phyloP scores from a whole-genome alignment of 2,797 vertebrate genomes.

The Echiichthys vipera region DNA sequence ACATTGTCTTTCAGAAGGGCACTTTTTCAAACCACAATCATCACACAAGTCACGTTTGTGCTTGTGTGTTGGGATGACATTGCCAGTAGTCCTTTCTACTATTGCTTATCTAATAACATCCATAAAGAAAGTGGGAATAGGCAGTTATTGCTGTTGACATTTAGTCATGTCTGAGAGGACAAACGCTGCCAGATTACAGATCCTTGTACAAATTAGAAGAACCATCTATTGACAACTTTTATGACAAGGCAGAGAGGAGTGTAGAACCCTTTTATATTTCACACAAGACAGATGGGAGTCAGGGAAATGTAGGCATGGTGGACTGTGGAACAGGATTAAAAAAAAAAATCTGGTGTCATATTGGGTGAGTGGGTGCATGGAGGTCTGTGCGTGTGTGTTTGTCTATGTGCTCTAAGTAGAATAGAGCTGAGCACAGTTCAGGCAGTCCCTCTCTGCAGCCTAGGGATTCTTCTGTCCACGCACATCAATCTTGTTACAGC shows the following conservation, averaged over 20 bases:
- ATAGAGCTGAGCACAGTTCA: constrained; percentile 40
- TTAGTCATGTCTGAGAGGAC: constrained; percentile 53
- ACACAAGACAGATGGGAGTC: constrained; percentile 44
- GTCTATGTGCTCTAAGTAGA: constrained; percentile 15
- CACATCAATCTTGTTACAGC: constrained; percentile 74
- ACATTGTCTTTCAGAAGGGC: constrained; percentile 38
- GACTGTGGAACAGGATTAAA: constrained; percentile 18
- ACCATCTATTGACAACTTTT: constrained; percentile 29
- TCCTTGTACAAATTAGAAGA: constrained; percentile 26
- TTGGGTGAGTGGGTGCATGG: constrained; percentile 36
- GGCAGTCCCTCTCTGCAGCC: constrained; percentile 56
- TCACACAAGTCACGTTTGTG: constrained; percentile 42
- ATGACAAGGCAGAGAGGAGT: constrained; percentile 2
- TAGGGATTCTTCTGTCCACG: constrained; percentile 70
- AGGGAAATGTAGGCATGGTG: constrained; percentile 39
- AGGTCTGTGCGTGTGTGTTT: constrained; percentile 22
- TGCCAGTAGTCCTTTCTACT: constrained; percentile 40
- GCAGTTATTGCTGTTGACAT: constrained; percentile 51
- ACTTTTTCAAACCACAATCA: constrained; percentile 23
- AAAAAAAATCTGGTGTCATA: constrained; percentile 27
- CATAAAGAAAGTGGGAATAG: constrained; percentile 30
- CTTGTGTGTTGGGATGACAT: constrained; percentile 48
- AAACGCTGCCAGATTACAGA: constrained; percentile 44
- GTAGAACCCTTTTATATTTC: constrained; percentile 22
- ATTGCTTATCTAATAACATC: constrained; percentile 51